phyloP scores from a whole-genome alignment of 2,888 invertebrate species.

The Mimumesa dahlbomi region DNA sequence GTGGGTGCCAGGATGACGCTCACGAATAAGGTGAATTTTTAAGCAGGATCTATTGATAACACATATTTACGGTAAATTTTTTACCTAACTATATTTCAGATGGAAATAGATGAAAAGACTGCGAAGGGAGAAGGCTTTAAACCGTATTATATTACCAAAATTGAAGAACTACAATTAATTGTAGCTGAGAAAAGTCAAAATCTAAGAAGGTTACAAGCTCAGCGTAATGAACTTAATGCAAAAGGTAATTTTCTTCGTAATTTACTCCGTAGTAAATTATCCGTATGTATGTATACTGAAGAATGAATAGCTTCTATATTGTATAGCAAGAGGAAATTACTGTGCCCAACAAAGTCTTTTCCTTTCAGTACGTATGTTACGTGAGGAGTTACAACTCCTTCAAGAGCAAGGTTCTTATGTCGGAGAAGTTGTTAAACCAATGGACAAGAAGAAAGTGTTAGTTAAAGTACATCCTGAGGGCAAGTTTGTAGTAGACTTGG shows the following conservation, averaged over 20 bases:
- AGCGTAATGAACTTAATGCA: slow-evolving; percentile 98
- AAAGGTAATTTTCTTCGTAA: slow-evolving; percentile 87
- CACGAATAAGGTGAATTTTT: slow-evolving; percentile 72
- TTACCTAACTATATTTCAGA: slow-evolving; percentile 81
- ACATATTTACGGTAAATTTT: slow-evolving; percentile 7
- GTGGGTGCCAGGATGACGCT: slow-evolving; percentile 72
- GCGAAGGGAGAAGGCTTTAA: slow-evolving; percentile 93
- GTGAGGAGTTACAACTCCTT: slow-evolving; percentile 97
- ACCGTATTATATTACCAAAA: slow-evolving; percentile 98
- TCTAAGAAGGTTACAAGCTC: slow-evolving; percentile 97
- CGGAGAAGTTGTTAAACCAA: slow-evolving; percentile 99
- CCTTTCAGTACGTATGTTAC: slow-evolving; percentile 94
- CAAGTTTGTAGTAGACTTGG: slow-evolving; percentile 99
- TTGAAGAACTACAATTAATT: slow-evolving; percentile 96
- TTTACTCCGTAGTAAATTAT: background rate
- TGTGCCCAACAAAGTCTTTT: background rate
- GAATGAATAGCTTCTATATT: background rate
- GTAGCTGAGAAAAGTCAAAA: slow-evolving; percentile 99
- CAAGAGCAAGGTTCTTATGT: slow-evolving; percentile 99
- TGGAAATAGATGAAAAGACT: slow-evolving; percentile 87
- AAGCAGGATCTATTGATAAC: no score
- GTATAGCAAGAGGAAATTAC: no score
- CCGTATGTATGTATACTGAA: no score
- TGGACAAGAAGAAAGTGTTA: slow-evolving; percentile 99
- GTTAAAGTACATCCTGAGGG: slow-evolving; percentile 99